Evolutionary conservation across 2,888 invertebrate genomes (phyloP).

Genomic region (Hermaeophaga mercurialis): DNA sequence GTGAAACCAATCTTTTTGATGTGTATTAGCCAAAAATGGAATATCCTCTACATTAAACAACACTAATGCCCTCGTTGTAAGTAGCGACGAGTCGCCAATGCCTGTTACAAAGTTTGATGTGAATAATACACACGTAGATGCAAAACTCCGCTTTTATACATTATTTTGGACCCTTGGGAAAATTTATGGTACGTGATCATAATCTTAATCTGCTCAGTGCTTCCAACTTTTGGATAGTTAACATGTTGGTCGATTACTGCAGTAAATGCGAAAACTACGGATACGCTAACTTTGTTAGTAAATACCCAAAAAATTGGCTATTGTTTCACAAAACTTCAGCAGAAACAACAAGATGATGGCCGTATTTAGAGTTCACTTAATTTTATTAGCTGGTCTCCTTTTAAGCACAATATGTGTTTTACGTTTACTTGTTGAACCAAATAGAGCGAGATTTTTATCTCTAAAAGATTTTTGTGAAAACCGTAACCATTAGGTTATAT

Average conservation of each 20-base stretch:
- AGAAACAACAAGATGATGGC: not conserved
- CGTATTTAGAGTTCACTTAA: too few relatives aligned
- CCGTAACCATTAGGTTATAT: too few relatives aligned
- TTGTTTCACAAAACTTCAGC: not conserved
- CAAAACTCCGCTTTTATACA: slow-evolving; percentile 19
- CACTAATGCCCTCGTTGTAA: too few relatives aligned
- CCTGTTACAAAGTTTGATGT: slow-evolving; percentile 13
- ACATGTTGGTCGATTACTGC: slow-evolving; percentile 15
- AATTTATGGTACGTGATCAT: slow-evolving; percentile 27
- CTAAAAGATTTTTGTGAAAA: too few relatives aligned
- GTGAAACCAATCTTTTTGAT: too few relatives aligned
- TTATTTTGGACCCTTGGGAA: slow-evolving; percentile 17
- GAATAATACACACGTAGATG: slow-evolving; percentile 9
- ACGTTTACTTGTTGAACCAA: too few relatives aligned
- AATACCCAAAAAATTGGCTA: slow-evolving; percentile 9
- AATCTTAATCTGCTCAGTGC: slow-evolving; percentile 19
- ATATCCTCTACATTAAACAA: too few relatives aligned
- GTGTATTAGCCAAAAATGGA: too few relatives aligned
- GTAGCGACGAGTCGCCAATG: not conserved
- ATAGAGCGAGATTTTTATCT: too few relatives aligned
- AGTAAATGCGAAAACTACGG: slow-evolving; percentile 11
- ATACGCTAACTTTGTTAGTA: slow-evolving; percentile 9
- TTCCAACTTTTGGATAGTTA: slow-evolving; percentile 19
- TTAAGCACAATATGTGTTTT: too few relatives aligned
- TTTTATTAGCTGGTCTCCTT: too few relatives aligned